These are phyloP conservation scores for Furcula furcula DNA, from an alignment of 2,888 invertebrate species.

Conservation along the genomic window DNA sequence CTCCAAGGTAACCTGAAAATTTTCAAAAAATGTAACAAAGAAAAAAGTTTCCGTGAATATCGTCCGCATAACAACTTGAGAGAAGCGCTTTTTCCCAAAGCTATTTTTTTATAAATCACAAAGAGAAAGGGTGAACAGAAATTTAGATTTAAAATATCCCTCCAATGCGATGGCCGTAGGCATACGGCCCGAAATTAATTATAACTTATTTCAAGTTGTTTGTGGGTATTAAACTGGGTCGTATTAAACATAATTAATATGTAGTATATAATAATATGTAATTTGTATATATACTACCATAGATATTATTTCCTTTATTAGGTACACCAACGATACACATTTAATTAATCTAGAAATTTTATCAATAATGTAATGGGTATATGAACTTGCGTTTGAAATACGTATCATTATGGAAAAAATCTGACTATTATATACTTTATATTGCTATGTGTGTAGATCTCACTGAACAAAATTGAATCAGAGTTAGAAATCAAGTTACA, in stretches of 20 bases:
- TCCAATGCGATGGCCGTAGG: slow-evolving; percentile 25
- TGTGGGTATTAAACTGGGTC: slow-evolving; percentile 23
- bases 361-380: no score
- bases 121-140: slow-evolving; percentile 32
- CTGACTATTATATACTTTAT: no score
- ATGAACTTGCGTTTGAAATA: no score
- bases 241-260: slow-evolving; percentile 12
- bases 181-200: slow-evolving; percentile 28
- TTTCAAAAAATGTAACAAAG: slow-evolving; percentile 35
- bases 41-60: slow-evolving; percentile 37
- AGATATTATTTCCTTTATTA: slow-evolving; percentile 8
- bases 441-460: no score
- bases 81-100: slow-evolving; percentile 30
- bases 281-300: not conserved
- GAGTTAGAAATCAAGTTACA: no score
- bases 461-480: no score
- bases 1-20: slow-evolving; percentile 17
- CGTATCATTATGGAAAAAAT: no score
- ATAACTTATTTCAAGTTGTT: slow-evolving; percentile 30
- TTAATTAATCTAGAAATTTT: no score
- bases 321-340: no score
- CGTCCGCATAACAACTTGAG: slow-evolving; percentile 35
- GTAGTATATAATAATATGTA: not conserved
- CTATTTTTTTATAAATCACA: slow-evolving; percentile 32
- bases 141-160: slow-evolving; percentile 35